Percentiles rank a stretch among this genome's conserved stretches.
Evolutionary conservation across 2,797 vertebrate genomes (phyloP).

Genomic region (Urophycis tenuis): DNA sequence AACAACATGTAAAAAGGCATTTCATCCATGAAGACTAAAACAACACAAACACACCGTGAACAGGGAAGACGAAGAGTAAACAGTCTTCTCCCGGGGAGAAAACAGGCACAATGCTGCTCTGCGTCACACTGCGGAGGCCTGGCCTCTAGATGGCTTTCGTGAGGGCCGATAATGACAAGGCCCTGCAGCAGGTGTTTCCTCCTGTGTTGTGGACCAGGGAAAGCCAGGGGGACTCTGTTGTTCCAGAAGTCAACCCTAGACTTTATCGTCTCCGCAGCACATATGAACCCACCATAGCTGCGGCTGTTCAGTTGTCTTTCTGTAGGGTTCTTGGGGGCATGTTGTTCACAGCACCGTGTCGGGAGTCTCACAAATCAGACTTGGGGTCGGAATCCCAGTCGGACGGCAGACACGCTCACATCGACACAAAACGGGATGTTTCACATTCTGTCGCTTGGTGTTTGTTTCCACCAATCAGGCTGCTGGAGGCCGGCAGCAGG

Average conservation of each 20-base stretch:
- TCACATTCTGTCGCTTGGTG: too few species aligned
- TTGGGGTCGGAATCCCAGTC: too few species aligned
- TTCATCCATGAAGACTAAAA: conserved; percentile 1
- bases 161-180: conserved; percentile 50
- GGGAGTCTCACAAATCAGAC: not conserved
- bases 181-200: conserved; percentile 72
- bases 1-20: not conserved
- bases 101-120: conserved; percentile 62
- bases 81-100: conserved; percentile 63
- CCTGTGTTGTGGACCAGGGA: conserved; percentile 30
- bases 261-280: conserved; percentile 36
- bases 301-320: not conserved
- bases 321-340: not conserved
- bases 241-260: conserved; percentile 20
- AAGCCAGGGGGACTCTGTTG: conserved; percentile 2
- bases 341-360: not conserved
- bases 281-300: conserved; percentile 23
- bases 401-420: too few species aligned
- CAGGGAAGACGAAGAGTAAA: conserved; percentile 63
- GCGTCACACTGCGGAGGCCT: conserved; percentile 50
- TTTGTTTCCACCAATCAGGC: too few species aligned
- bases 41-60: conserved; percentile 33
- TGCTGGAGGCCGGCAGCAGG: too few species aligned
- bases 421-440: too few species aligned
- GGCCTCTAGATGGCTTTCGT: conserved; percentile 45